phyloP scores from a whole-genome alignment of 1,140 invertebrate genomes.

The Drosophila insularis region DNA sequence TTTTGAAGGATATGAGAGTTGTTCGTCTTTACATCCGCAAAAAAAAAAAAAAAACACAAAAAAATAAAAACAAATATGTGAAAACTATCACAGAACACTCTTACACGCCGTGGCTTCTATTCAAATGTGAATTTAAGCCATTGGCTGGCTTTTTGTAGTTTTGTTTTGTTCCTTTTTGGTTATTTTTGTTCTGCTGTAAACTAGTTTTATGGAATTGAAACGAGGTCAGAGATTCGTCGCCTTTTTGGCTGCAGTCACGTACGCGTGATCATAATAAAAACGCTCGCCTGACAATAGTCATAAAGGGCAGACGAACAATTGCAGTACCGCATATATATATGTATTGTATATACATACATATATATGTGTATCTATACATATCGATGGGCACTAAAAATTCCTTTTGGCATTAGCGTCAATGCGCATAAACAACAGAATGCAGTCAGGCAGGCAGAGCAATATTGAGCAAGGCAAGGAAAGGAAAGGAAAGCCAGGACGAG shows the following conservation, averaged over 20 bases:
- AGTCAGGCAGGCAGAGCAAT: constrained; percentile 10
- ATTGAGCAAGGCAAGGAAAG: constrained; percentile 3
- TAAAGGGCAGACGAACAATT: constrained; percentile 45
- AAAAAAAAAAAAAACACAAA: neutral
- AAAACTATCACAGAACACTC: neutral
- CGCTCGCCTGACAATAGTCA: constrained; percentile 43
- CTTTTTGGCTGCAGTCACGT: constrained; percentile 47
- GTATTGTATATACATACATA: neutral
- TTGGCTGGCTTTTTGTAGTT: constrained; percentile 1
- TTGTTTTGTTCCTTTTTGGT: neutral
- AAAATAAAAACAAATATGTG: neutral
- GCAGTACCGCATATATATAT: constrained; percentile 21
- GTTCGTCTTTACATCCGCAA: neutral
- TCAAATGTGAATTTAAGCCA: constrained; percentile 36
- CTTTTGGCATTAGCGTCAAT: constrained; percentile 61
- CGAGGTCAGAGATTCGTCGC: constrained; percentile 15
- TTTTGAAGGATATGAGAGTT: neutral
- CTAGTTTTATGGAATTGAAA: constrained; percentile 21
- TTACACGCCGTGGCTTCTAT: constrained; percentile 12
- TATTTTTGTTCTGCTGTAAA: constrained; percentile 11
- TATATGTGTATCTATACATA: neutral
- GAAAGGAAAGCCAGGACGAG: constrained; percentile 18
- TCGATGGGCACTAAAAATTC: constrained; percentile 17
- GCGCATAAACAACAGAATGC: constrained; percentile 63
- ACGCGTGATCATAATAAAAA: constrained; percentile 59